Evolutionary conservation across 2,113 vertebrate genomes (phyloP), one percentile per base, ranked within the genome.

Genomic region (Phyllostomus discolor): DNA sequence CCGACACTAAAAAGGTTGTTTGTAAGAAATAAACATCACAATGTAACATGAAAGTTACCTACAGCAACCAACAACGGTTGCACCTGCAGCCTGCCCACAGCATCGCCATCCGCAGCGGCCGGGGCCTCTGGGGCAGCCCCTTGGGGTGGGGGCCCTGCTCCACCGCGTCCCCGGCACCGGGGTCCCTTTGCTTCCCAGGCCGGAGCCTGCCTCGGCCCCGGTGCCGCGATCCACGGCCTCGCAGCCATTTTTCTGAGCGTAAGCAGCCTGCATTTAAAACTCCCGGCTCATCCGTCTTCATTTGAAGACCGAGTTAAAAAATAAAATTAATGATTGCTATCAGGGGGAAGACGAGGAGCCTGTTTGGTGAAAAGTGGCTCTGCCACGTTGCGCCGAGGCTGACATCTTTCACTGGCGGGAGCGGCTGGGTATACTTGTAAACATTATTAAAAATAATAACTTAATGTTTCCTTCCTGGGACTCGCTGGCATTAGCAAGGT

Each of bases 371-470:
- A 99, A 99, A 99, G 99, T 99, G 98, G 99, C 97, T 98, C 99
- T 99, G 99, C 99, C 99, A 99, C 98, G 98, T 98, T 98, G 97
- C 97, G 97, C 99, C 99, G 99, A 99, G 99, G 99, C 98, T 99
- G 98, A 98, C 99, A 99, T 99, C 99, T 99, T 99, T 99, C 99
- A 99, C 98, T 64, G 97, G 98, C 98, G 98, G 98, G 98, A 99
- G 99, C 99, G 99, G 98, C 99, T 99, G 98, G 98, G 99, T 99
- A 99, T 98, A 99, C 99, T 99, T 99, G 99, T 99, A 99, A 99
- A 99, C 99, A 99, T 99, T 99, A 99, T 99, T 99, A 99, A 99
- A 99, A 99, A 99, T 99, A 99, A 99, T 99, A 99, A 99, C 99
- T 99, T 99, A 99, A 99, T 99, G 99, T 98, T 99, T 99, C 99